A percentile compares a stretch with the other conserved stretches of the same genome.
These are phyloP conservation scores for Sminthurides bifidus DNA, from an alignment of 1,140 invertebrate species.

Conservation along the genomic window DNA sequence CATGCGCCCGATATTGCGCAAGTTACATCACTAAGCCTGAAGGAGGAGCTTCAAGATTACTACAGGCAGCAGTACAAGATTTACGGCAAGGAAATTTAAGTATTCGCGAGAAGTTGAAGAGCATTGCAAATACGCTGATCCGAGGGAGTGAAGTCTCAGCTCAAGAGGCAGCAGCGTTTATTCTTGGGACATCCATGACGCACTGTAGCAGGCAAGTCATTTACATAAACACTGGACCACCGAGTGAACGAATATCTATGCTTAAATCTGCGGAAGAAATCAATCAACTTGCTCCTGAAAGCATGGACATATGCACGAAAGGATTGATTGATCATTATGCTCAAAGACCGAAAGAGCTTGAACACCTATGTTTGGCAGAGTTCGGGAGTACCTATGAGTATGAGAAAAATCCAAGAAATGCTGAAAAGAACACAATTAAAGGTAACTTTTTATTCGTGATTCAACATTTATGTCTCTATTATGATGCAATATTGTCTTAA, in stretches of 20 bases:
- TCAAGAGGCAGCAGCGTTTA: conserved; percentile 6
- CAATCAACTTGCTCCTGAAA: neutral
- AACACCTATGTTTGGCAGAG: conserved; percentile 9
- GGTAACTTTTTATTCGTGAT: neutral
- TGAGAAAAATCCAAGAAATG: neutral
- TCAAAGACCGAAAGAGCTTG: conserved; percentile 5
- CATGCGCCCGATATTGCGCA: conserved; percentile 31
- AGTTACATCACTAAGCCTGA: conserved; percentile 26
- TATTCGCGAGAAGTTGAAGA: conserved; percentile 1
- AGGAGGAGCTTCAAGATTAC: conserved; percentile 18
- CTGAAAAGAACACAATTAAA: neutral
- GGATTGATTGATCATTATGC: conserved; percentile 15
- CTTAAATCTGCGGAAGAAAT: conserved; percentile 2
- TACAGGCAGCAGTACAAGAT: conserved; percentile 6
- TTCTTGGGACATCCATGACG: neutral
- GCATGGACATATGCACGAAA: conserved; percentile 1
- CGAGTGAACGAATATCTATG: neutral
- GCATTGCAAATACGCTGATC: neutral
- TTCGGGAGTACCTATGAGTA: conserved; percentile 1
- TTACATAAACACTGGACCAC: conserved; percentile 1
- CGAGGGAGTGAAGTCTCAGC: conserved; percentile 2
- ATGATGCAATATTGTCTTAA: neutral
- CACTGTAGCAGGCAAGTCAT: neutral
- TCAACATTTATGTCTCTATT: neutral
- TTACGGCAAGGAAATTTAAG: neutral